Conservation (phyloP, 2,797 vertebrate genomes). For the Cyprinella venusta region DNA sequence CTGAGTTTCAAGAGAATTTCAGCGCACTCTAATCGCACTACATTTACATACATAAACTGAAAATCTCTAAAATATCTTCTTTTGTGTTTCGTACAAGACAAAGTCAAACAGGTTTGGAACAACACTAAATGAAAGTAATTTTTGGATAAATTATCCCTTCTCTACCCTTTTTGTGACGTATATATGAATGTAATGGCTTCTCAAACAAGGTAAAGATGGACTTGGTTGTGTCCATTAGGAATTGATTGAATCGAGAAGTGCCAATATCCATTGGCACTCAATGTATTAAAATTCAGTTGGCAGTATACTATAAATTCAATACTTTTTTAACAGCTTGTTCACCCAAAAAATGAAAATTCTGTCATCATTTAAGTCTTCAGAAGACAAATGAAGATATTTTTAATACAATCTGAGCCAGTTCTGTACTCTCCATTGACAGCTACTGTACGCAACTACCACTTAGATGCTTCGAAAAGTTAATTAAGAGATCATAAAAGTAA, state of each 20-base stretch:
- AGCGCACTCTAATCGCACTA: neutral
- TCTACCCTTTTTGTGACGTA: neutral
- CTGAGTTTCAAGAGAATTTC: slow-evolving; percentile 31
- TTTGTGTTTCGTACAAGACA: neutral
- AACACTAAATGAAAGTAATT: neutral
- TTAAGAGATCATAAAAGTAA: neutral
- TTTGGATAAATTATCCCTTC: neutral
- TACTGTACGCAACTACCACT: neutral
- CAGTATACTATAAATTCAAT: slow-evolving; percentile 1
- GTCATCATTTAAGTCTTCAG: neutral
- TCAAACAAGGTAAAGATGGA: neutral
- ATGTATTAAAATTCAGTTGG: neutral
- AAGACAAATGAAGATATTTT: neutral
- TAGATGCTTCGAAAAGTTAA: neutral
- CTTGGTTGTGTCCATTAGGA: neutral
- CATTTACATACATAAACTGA: neutral
- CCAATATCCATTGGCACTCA: neutral
- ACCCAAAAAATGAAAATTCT: neutral
- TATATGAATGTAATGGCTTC: neutral
- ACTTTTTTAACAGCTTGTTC: neutral
- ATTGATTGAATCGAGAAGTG: neutral
- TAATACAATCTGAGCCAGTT: neutral
- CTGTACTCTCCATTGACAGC: neutral
- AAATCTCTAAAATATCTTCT: neutral
- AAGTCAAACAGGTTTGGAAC: neutral